Evolutionary conservation across 2,797 vertebrate species (phyloP).

Genomic region (Balearica regulorum): DNA sequence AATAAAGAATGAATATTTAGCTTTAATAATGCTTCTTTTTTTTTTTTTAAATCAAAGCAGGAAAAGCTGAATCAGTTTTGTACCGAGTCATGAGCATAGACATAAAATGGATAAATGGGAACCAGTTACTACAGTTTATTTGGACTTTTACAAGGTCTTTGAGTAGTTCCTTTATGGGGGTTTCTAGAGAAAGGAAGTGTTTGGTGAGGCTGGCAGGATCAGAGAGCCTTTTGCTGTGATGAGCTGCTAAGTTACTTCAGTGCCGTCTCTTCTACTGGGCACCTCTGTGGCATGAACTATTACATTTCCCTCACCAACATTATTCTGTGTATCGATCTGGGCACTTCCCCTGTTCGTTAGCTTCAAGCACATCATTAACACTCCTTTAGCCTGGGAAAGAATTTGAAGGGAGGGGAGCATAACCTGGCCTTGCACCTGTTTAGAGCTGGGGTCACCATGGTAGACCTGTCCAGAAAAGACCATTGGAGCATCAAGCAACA

Average conservation of each 20-base stretch:
- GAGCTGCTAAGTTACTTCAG: neutral
- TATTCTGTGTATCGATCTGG: neutral
- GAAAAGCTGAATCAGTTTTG: neutral
- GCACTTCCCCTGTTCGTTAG: neutral
- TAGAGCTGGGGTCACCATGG: neutral
- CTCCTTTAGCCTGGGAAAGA: neutral
- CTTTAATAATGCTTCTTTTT: neutral
- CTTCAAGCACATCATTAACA: neutral
- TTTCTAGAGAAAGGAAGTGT: neutral
- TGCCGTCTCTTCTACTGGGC: neutral
- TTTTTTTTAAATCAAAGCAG: neutral
- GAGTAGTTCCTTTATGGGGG: neutral
- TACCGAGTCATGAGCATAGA: neutral
- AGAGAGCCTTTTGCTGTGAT: neutral
- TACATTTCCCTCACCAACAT: neutral
- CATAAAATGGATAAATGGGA: neutral
- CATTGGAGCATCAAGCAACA: neutral
- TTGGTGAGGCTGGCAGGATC: neutral
- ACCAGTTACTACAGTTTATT: neutral
- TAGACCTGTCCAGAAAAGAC: neutral
- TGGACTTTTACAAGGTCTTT: neutral
- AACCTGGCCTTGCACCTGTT: neutral
- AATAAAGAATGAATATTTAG: neutral
- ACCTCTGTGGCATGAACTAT: neutral
- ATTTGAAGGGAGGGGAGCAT: neutral